Conservation (phyloP, 2,888 invertebrate species). For the Deilephila porcellus region DNA sequence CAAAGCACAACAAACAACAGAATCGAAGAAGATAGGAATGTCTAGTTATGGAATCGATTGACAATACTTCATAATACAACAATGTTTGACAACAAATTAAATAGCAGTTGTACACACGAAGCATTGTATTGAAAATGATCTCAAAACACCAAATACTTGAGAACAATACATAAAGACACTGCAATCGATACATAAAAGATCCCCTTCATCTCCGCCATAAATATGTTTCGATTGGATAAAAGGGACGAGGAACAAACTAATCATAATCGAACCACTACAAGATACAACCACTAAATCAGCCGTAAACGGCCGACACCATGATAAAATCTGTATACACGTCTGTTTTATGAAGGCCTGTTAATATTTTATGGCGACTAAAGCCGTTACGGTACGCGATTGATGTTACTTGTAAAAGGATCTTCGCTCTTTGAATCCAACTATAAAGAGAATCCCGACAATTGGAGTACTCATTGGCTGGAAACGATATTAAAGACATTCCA, state of each 20-base stretch:
- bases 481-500: too few species aligned
- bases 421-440: slow-evolving; percentile 4
- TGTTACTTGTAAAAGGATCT: slow-evolving; percentile 8
- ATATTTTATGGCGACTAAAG: slow-evolving; percentile 44
- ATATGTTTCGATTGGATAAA: slow-evolving; percentile 19
- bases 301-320: slow-evolving; percentile 41
- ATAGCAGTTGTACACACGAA: too few species aligned
- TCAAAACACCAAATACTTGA: background rate
- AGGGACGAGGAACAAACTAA: slow-evolving; percentile 10
- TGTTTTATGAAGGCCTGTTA: slow-evolving; percentile 44
- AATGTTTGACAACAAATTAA: background rate
- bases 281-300: slow-evolving; percentile 36
- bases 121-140: too few species aligned
- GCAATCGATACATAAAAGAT: slow-evolving; percentile 7
- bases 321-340: slow-evolving; percentile 43
- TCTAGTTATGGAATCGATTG: too few species aligned
- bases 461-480: background rate
- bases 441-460: slow-evolving; percentile 2
- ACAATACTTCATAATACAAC: too few species aligned
- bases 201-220: slow-evolving; percentile 18
- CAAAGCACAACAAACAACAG: too few species aligned
- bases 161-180: background rate
- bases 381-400: slow-evolving; percentile 32
- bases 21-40: too few species aligned
- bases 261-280: slow-evolving; percentile 30